Evolutionary conservation across 2,888 invertebrate species (phyloP), one percentile per base, ranked within the genome.

Genomic region (Amphipoea lucens): DNA sequence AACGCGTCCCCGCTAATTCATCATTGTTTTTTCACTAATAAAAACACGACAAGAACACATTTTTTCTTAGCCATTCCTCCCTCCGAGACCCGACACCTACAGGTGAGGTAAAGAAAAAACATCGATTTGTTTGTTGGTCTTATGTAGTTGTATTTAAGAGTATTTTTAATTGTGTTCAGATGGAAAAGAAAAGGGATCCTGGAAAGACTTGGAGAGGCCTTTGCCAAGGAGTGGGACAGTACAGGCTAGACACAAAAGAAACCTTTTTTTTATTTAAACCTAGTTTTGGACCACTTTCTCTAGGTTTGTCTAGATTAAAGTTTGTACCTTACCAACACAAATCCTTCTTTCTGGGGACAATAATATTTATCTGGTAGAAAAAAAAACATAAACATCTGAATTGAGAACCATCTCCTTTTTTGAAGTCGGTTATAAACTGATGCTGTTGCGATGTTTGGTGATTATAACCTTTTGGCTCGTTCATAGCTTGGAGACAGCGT

Each of bases 21-120:
- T 96, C 95, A 96, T 95, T 95, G 96, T 95, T 95, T 94, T 36
- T 94, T 95, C 92, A 93, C 94, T 95, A 95, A 95, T 95, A 95
- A 96, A 96, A 95, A 96, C 95, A 95, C 92, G 96, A 95, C 94
- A 93, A 93, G 94, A 94, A 95, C 95, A 96, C 91, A 89, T 93
- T 92, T 92, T 89, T 85, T 88, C 89, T 89, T 87, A 81, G 84
- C 75, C 83, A 75, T 77, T 76, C 77, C 82, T 79, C 84, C 74
- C 88, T 72, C 78, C 29, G 29, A 29, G 84, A 74, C 75, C 74
- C 74, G 84, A 89, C 87, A 88, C 86, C 85, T 78, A 78, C 89
- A 90, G 91, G 90, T 92, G 89, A 87, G 40, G n/a, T 73, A 29
- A 48, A 83, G 83, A 84, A 83, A 76, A 69, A 79, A 77, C 40